Evolutionary conservation across 2,888 invertebrate species (phyloP).

Genomic region (Ecdyonurus torrentis): DNA sequence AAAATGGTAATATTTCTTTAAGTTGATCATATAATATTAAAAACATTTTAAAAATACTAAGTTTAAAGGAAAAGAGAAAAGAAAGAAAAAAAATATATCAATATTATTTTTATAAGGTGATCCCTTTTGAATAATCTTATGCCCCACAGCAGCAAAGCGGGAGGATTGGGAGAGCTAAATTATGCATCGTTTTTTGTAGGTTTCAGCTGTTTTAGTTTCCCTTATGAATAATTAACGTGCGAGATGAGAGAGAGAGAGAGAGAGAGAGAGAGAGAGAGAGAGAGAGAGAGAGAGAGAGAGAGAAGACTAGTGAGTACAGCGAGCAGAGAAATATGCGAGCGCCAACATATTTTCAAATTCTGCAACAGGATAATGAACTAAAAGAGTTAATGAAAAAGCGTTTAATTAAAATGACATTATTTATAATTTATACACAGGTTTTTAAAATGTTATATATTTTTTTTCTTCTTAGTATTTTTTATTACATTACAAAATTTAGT

Average conservation of each 20-base stretch:
- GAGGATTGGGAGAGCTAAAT: background rate
- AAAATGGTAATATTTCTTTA: too few species aligned
- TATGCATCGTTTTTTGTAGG: slow-evolving; percentile 1
- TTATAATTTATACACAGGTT: background rate
- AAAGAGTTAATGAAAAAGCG: background rate
- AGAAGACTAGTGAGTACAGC: background rate
- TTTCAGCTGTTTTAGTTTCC: slow-evolving; percentile 4
- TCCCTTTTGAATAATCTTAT: background rate
- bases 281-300: too few species aligned
- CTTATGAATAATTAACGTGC: slow-evolving; percentile 3
- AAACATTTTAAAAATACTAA: background rate
- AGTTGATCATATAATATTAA: background rate
- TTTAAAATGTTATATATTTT: too few species aligned
- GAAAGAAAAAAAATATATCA: background rate
- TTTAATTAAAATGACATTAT: background rate
- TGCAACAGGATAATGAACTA: background rate
- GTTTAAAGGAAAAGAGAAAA: background rate
- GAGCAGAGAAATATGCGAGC: background rate
- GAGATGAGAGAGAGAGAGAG: slow-evolving; percentile 1
- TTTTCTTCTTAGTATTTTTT: background rate
- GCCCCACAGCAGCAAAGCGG: background rate
- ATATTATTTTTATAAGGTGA: background rate
- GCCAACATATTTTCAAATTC: background rate
- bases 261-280: too few species aligned
- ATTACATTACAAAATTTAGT: background rate